phyloP scores from a whole-genome alignment of 2,888 invertebrate genomes.

The Horisme vitalbata region DNA sequence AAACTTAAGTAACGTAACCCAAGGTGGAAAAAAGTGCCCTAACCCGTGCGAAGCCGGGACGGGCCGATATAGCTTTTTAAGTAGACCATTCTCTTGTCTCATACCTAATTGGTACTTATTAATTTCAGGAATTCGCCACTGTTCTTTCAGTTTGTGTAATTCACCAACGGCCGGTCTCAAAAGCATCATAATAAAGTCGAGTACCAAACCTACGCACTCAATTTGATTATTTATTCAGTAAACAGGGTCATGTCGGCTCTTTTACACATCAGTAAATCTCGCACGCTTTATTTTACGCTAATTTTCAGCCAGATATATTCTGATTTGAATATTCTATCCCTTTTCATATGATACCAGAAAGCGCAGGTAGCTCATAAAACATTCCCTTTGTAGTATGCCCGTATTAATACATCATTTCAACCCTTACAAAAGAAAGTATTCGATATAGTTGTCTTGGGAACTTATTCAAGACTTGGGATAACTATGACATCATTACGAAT shows the following conservation, averaged over 20 bases:
- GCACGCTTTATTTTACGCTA: conserved; percentile 20
- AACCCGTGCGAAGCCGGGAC: too few relatives aligned
- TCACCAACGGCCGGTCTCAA: conserved; percentile 12
- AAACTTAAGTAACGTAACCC: too few relatives aligned
- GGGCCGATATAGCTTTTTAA: too few relatives aligned
- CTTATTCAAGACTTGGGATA: neutral
- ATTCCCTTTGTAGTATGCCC: conserved; percentile 20
- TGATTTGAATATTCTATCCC: conserved; percentile 23
- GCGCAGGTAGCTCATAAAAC: conserved; percentile 19
- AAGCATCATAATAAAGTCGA: conserved; percentile 28
- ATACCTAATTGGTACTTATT: too few relatives aligned
- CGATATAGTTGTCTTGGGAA: neutral
- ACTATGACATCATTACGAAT: too few relatives aligned
- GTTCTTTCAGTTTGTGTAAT: too few relatives aligned
- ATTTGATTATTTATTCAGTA: conserved; percentile 36
- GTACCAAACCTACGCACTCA: conserved; percentile 17
- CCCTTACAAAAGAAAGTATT: conserved; percentile 4
- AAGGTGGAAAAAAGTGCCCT: too few relatives aligned
- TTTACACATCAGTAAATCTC: conserved; percentile 32
- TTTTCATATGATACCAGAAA: conserved; percentile 18
- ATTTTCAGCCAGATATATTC: conserved; percentile 24
- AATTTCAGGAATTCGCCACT: conserved; percentile 17
- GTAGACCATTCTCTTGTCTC: too few relatives aligned
- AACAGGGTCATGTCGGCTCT: conserved; percentile 28
- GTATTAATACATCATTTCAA: conserved; percentile 17